phyloP scores from a whole-genome alignment of 2,888 invertebrate species.

The Pollenia griseotomentosa region DNA sequence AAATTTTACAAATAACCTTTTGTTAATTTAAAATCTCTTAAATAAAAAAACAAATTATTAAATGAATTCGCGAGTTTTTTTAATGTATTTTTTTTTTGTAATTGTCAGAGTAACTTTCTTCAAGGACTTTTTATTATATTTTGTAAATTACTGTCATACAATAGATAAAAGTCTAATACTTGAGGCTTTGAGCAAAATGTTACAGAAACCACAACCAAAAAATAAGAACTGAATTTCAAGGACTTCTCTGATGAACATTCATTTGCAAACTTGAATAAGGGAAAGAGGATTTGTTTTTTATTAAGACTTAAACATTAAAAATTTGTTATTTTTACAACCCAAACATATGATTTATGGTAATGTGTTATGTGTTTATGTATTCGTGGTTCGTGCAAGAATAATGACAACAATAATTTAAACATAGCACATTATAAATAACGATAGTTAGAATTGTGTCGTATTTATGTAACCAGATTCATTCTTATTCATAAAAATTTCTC shows the following conservation, averaged over 20 bases:
- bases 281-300: background rate
- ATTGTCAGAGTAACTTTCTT: background rate
- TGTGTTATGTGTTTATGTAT: slow-evolving; percentile 8
- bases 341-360: slow-evolving; percentile 26
- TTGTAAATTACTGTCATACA: slow-evolving; percentile 43
- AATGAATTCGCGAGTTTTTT: background rate
- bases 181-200: slow-evolving; percentile 23
- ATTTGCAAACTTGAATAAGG: slow-evolving; percentile 13
- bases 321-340: slow-evolving; percentile 12
- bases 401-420: slow-evolving; percentile 67
- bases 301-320: slow-evolving; percentile 28
- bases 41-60: background rate
- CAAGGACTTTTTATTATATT: slow-evolving; percentile 37
- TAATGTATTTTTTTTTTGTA: background rate
- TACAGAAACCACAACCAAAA: slow-evolving; percentile 13
- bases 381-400: slow-evolving; percentile 31
- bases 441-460: slow-evolving; percentile 29
- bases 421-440: slow-evolving; percentile 68
- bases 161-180: slow-evolving; percentile 50
- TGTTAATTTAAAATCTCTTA: no score
- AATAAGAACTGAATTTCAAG: slow-evolving; percentile 36
- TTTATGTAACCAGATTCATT: background rate
- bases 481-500: background rate
- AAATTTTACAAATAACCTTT: no score
- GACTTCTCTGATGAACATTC: slow-evolving; percentile 51